Conservation (phyloP, 2,888 invertebrate species). For the Drosophila kuntzei region DNA sequence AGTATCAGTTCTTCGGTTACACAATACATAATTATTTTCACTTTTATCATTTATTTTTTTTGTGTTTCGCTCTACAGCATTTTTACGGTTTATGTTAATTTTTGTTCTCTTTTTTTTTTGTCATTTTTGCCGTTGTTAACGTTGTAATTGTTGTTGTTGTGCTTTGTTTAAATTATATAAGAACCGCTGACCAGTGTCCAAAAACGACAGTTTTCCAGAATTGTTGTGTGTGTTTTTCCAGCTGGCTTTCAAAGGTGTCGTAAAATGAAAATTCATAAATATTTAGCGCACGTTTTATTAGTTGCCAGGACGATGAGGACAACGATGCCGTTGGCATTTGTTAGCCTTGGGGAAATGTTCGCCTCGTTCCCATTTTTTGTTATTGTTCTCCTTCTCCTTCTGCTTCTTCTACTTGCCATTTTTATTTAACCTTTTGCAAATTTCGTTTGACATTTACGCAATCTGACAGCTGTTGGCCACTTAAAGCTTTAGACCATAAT, state of each 20-base stretch:
- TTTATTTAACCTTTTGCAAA: constrained; percentile 53
- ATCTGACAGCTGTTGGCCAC: constrained; percentile 34
- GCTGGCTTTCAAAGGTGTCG: constrained; percentile 69
- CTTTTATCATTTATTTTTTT: constrained; percentile 27
- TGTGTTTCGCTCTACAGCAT: constrained; percentile 34
- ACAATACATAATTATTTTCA: neutral
- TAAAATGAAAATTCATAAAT: constrained; percentile 77
- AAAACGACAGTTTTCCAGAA: constrained; percentile 48
- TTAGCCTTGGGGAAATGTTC: constrained; percentile 40
- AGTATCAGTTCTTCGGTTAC: neutral
- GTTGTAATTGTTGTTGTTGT: constrained; percentile 10
- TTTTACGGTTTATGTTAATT: constrained; percentile 72
- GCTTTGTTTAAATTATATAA: constrained; percentile 60
- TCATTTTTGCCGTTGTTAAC: constrained; percentile 18
- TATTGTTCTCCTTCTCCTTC: constrained; percentile 17
- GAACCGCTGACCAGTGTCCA: constrained; percentile 46
- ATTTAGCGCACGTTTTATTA: constrained; percentile 77
- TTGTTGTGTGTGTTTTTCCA: constrained; percentile 38
- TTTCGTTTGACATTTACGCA: constrained; percentile 30
- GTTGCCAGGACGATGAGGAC: constrained; percentile 47
- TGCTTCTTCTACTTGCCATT: constrained; percentile 11
- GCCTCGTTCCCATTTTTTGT: constrained; percentile 1
- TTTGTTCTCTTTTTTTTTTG: constrained; percentile 37
- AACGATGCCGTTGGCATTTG: constrained; percentile 43
- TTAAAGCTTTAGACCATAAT: constrained; percentile 23